Conservation (phyloP, 2,797 vertebrate genomes). For the Girardinus metallicus region DNA sequence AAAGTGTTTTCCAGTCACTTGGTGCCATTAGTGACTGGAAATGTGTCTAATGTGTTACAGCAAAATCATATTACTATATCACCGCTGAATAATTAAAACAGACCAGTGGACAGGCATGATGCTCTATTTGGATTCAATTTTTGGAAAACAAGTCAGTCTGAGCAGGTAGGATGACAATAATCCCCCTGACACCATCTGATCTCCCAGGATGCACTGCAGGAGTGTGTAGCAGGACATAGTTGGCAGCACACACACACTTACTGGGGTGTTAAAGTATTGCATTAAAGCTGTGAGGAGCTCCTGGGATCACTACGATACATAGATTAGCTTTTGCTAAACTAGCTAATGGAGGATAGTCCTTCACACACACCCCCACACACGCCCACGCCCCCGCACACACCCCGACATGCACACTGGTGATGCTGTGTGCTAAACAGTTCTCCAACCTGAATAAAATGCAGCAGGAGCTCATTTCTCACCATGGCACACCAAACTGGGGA, state of each 20-base stretch:
- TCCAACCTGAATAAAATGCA: slow-evolving; percentile 34
- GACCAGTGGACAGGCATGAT: not conserved
- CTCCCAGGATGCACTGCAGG: not conserved
- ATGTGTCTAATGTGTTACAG: too few species aligned
- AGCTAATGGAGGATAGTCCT: not conserved
- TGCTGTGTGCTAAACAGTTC: slow-evolving; percentile 44
- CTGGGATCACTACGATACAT: not conserved
- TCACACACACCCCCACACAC: not conserved
- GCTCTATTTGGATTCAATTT: not conserved
- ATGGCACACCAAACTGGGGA: slow-evolving; percentile 3
- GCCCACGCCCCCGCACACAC: not conserved
- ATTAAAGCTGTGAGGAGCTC: not conserved
- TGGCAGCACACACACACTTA: not conserved
- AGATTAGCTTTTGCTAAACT: not conserved
- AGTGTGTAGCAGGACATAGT: not conserved
- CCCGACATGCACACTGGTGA: not conserved
- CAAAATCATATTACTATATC: too few species aligned
- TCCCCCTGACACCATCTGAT: not conserved
- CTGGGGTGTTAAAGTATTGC: not conserved
- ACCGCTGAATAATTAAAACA: not conserved
- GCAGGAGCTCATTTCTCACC: slow-evolving; percentile 42
- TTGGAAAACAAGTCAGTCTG: not conserved
- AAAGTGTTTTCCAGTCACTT: too few species aligned
- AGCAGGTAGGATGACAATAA: not conserved
- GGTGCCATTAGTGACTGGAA: too few species aligned